These are phyloP conservation scores for Stenchaetothrips biformis DNA, from an alignment of 2,888 invertebrate genomes.

Conservation along the genomic window DNA sequence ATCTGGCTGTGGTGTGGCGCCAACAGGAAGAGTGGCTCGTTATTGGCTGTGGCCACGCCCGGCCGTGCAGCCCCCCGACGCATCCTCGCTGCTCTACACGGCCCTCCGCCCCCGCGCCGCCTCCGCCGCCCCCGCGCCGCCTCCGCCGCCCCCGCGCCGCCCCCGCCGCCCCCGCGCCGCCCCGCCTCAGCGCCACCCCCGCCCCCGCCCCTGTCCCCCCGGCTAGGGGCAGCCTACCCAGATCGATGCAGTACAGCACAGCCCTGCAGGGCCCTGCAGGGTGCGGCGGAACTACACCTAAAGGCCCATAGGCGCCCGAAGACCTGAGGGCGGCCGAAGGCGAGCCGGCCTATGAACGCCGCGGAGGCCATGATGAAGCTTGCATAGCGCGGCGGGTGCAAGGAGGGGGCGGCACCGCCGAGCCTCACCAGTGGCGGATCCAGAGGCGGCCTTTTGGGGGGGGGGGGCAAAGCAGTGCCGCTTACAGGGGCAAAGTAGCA, in stretches of 20 bases:
- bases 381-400: background rate
- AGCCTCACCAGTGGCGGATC: no score
- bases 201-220: background rate
- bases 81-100: background rate
- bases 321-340: no score
- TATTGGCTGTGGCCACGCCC: background rate
- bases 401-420: background rate
- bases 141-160: background rate
- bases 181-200: background rate
- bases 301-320: no score
- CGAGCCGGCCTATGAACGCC: no score
- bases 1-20: no score
- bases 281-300: background rate
- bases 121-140: background rate
- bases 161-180: background rate
- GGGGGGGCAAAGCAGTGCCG: no score
- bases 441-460: no score
- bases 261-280: background rate
- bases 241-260: slow-evolving; percentile 22
- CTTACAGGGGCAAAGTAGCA: no score
- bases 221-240: background rate
- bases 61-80: background rate
- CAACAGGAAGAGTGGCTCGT: no score
- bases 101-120: no score
- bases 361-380: no score